Percentiles rank a stretch among this genome's conserved stretches.
phyloP scores from a whole-genome alignment of 2,113 vertebrate species.

The Clarias batrachus region DNA sequence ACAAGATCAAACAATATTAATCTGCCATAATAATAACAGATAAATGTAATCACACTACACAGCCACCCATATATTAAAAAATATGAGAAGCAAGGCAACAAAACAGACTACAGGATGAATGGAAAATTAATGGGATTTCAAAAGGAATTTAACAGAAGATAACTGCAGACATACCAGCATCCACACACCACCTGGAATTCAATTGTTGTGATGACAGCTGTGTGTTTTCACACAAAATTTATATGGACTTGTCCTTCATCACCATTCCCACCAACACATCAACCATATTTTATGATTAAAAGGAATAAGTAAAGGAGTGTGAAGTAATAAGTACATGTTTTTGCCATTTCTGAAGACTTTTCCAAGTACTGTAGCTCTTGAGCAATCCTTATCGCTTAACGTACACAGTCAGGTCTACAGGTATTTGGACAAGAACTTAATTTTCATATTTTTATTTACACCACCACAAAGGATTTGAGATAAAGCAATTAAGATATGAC shows the following conservation, averaged over 20 bases:
- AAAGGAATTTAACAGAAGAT: not conserved
- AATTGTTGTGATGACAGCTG: not conserved
- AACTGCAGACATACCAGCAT: slow-evolving; percentile 6
- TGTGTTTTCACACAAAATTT: not conserved
- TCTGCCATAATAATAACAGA: not conserved
- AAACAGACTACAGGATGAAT: not conserved
- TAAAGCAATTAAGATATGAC: too few species aligned
- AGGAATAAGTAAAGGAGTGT: not conserved
- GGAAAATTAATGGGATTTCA: not conserved
- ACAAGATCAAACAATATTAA: not conserved
- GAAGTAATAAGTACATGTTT: not conserved
- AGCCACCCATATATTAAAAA: not conserved
- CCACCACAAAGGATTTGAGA: too few species aligned
- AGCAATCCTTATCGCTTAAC: not conserved
- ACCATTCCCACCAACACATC: not conserved
- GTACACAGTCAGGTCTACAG: not conserved
- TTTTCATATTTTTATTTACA: too few species aligned
- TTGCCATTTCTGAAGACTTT: not conserved
- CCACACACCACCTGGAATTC: not conserved
- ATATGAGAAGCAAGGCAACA: not conserved
- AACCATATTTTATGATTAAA: not conserved
- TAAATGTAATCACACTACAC: not conserved
- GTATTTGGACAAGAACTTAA: too few species aligned
- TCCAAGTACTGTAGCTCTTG: not conserved
- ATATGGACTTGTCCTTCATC: not conserved